Base-by-base conservation (phyloP, 2,113 vertebrate genomes). In the Penelope pileata region DNA sequence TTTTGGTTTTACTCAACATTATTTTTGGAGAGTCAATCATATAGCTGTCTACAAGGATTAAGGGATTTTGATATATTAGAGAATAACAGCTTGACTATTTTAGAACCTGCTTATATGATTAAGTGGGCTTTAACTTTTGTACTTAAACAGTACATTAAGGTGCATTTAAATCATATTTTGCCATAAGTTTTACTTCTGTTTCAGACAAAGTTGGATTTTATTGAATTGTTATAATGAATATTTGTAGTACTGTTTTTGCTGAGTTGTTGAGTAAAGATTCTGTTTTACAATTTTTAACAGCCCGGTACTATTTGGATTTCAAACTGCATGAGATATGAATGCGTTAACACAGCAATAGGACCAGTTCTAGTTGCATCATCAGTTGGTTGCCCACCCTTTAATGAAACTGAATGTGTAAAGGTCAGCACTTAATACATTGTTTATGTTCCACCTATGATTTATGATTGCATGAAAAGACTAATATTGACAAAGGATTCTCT, bases 401-500 rank as follows among this genome's bases (percentile, higher is more conserved):
- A 99, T 16, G 99, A 99, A 96, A 99, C 99, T 0, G 99, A 99
- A 91, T 99, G 99, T 88, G 97, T 98, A 93, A 99, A 99, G 99
- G 99, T 99, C 89, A 98, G 98, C 96, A 73, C 26, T 43, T 47
- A 54, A 26, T 26, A 3, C 7, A 17, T 24, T 60, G 26, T 74
- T 86, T 74, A 68, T 58, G 38, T 48, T 73, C 26, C 17, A 85
- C 42, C n/a, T 69, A 21, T 67, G 67, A 58, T 88, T 83, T 64
- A 8, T 43, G 21, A 69, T 82, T 94, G 26, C 18, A 22, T 68
- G 14, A 38, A 36, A 91, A 85, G 14, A 51, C 50, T 42, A 32
- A 42, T 8, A 18, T 9, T 62, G 17, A 51, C 8, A 26, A 76
- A 88, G 67, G 7, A 16, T 1, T 1, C 3, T 56, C 76, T 91